These are phyloP conservation scores for Mizuhopecten yessoensis DNA, from an alignment of 1,140 invertebrate species.

Conservation along the genomic window DNA sequence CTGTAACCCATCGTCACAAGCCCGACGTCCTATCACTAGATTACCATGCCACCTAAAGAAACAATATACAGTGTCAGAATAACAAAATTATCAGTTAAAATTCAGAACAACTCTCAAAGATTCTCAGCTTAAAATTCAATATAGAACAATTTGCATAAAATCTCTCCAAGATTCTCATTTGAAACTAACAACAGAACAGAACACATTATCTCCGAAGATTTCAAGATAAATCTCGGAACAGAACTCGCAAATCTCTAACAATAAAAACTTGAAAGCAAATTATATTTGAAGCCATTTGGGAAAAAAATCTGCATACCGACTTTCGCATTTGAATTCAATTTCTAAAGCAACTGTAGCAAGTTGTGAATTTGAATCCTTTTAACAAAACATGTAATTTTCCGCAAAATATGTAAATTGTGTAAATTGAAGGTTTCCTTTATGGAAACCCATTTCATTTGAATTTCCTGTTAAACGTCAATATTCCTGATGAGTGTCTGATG, in stretches of 20 bases:
- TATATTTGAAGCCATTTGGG: background rate
- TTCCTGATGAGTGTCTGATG: background rate
- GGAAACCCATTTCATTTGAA: background rate
- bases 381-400: conserved; percentile 11
- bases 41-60: too few relatives aligned
- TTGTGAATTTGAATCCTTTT: background rate
- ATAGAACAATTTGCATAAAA: too few relatives aligned
- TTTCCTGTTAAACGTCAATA: background rate
- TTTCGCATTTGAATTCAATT: background rate
- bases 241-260: background rate
- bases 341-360: background rate
- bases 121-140: too few relatives aligned
- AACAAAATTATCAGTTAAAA: too few relatives aligned
- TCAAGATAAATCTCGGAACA: too few relatives aligned
- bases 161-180: too few relatives aligned
- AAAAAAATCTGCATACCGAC: background rate
- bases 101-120: too few relatives aligned
- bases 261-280: background rate
- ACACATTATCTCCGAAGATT: too few relatives aligned
- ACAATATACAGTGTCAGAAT: too few relatives aligned
- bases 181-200: too few relatives aligned
- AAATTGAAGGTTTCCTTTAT: background rate
- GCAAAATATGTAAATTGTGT: background rate
- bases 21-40: too few relatives aligned
- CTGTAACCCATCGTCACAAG: too few relatives aligned